These are phyloP conservation scores for Drosophila persimilis DNA, from an alignment of 1,140 invertebrate species.

Conservation along the genomic window DNA sequence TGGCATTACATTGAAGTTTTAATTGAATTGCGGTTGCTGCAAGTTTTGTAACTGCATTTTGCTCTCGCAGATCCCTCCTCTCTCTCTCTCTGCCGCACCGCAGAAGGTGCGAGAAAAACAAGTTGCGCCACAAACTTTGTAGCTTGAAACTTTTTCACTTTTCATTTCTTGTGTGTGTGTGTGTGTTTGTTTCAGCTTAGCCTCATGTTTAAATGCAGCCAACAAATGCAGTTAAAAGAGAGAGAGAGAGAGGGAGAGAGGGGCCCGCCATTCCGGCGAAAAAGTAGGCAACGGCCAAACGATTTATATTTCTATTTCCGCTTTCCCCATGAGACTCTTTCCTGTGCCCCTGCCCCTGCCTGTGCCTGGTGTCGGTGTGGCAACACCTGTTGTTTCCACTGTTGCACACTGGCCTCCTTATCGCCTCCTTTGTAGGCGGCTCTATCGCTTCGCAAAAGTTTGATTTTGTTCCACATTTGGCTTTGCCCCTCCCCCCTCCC, in stretches of 20 bases:
- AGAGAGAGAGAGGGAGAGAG: neutral
- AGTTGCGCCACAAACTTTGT: slow-evolving; percentile 57
- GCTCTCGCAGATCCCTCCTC: neutral
- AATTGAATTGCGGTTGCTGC: slow-evolving; percentile 79
- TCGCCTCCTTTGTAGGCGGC: slow-evolving; percentile 22
- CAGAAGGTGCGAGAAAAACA: slow-evolving; percentile 62
- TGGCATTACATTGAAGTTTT: slow-evolving; percentile 76
- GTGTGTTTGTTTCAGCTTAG: slow-evolving; percentile 22
- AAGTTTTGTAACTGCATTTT: slow-evolving; percentile 77
- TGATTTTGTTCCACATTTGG: slow-evolving; percentile 5
- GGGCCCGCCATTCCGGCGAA: slow-evolving; percentile 19
- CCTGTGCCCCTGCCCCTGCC: neutral
- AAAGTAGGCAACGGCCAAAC: slow-evolving; percentile 54
- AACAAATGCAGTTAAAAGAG: slow-evolving; percentile 26
- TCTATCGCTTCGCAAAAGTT: slow-evolving; percentile 33
- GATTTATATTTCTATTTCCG: slow-evolving; percentile 27
- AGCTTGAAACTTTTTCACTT: slow-evolving; percentile 71
- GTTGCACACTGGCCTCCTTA: slow-evolving; percentile 16
- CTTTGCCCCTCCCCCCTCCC: neutral
- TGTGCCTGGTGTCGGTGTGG: slow-evolving; percentile 31
- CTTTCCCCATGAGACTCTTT: neutral
- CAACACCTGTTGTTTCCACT: slow-evolving; percentile 71
- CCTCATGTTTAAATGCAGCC: slow-evolving; percentile 27
- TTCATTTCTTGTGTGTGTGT: slow-evolving; percentile 38
- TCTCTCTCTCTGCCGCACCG: neutral